phyloP scores from a whole-genome alignment of 1,140 invertebrate species.

The Neodiprion lecontei region DNA sequence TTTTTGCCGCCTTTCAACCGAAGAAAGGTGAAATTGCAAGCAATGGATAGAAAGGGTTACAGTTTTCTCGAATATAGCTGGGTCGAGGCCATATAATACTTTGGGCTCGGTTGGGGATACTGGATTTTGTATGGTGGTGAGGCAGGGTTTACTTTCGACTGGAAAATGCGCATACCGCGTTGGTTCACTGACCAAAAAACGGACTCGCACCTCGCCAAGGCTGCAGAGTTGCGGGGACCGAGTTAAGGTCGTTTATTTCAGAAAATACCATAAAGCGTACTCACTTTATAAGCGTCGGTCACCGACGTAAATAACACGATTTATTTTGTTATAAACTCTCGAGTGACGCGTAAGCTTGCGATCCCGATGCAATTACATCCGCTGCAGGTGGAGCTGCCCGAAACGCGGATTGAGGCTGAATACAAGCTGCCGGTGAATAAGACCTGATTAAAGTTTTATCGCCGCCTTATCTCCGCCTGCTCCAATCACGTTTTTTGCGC shows the following conservation, averaged over 20 bases:
- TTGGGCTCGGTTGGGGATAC: background rate
- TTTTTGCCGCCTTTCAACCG: background rate
- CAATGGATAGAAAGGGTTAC: background rate
- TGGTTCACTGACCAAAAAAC: conserved; percentile 1
- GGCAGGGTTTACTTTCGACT: background rate
- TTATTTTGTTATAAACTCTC: too few species aligned
- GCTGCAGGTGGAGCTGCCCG: too few species aligned
- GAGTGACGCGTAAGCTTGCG: too few species aligned
- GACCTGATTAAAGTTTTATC: too few species aligned
- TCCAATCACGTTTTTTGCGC: too few species aligned
- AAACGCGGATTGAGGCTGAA: too few species aligned
- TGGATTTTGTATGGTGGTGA: background rate
- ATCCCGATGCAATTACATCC: too few species aligned
- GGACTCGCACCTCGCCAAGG: background rate
- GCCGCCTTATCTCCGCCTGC: too few species aligned
- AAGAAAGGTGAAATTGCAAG: background rate
- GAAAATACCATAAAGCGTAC: background rate
- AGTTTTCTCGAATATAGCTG: background rate
- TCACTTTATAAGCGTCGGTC: background rate
- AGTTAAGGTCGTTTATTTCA: background rate
- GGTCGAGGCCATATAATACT: background rate
- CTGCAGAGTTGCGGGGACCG: background rate
- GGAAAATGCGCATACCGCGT: background rate
- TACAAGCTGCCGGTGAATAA: too few species aligned
- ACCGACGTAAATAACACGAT: background rate